Evolutionary conservation across 2,888 invertebrate genomes (phyloP), one percentile per base, ranked within the genome.

Genomic region (Drosophila maculinotata): DNA sequence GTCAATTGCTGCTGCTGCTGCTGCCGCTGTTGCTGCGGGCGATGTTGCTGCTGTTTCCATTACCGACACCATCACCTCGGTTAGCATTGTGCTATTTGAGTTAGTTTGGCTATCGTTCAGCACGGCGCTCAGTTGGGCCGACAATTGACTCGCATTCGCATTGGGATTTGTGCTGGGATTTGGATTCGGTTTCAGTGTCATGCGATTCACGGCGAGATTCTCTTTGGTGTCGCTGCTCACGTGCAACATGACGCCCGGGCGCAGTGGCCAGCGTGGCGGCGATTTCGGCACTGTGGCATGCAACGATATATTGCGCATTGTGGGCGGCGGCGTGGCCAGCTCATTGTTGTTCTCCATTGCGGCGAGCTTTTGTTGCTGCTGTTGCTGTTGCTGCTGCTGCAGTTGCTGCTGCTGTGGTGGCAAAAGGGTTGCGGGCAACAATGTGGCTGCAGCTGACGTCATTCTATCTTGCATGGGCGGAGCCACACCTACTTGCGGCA

Each of bases 201-300:
- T 88, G 54, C 91, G 90, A 83, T 91, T 90, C 26, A 94, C 94
- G 78, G 94, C 93, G 12, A 94, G 88, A 79, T 95, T 95, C 90
- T 96, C 95, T 90, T 95, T 94, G 57, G 96, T 96, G 92, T 97
- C 97, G 66, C 89, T 90, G 79, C 91, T 91, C 20, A 97, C 95
- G 90, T 97, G 97, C 45, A 97, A 95, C 87, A 97, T 93, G 52
- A 97, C 97, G 51, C 97, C 97, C 2, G 97, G 97, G 88, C 96
- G 95, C 64, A 97, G 92, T 7, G 97, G 97, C 97, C 97, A 97
- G 89, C 96, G 90, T 36, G 92, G 92, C 56, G 92, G 92, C 62
- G 91, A 91, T 83, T 91, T 92, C 33, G 92, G 92, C 70, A 89
- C 79, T 59, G 65, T 70, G 49, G 63, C 75, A 64, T 59, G 73